These are phyloP conservation scores for Clarias platycephalus DNA, from an alignment of 2,797 vertebrate species.

Conservation along the genomic window DNA sequence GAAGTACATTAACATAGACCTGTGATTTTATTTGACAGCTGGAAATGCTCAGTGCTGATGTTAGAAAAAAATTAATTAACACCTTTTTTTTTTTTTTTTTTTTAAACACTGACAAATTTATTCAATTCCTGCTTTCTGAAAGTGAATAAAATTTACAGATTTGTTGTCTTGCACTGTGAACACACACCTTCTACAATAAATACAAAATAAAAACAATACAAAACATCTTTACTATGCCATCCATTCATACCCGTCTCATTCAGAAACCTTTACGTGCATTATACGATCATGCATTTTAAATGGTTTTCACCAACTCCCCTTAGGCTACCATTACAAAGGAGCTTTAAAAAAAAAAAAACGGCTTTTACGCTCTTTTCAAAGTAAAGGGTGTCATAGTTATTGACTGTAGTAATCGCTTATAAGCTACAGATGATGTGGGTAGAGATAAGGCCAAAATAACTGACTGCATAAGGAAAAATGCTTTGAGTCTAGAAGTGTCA, in stretches of 20 bases:
- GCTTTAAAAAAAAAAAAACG: neutral
- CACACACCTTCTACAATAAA: neutral
- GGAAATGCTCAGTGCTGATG: neutral
- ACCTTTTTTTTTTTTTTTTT: neutral
- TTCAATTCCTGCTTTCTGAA: neutral
- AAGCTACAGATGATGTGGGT: neutral
- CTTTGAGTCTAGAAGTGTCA: constrained; percentile 27
- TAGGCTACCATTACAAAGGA: neutral
- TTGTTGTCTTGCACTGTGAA: neutral
- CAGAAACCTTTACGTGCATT: neutral
- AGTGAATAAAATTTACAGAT: neutral
- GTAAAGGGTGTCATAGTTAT: constrained; percentile 8
- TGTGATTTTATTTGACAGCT: neutral
- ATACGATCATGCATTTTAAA: neutral
- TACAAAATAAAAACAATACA: neutral
- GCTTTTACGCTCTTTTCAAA: neutral
- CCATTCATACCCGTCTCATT: neutral
- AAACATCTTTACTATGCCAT: neutral
- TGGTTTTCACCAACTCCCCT: neutral
- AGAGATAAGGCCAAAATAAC: neutral
- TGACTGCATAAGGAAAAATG: constrained; percentile 1
- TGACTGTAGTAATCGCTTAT: constrained; percentile 8
- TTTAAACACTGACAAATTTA: neutral
- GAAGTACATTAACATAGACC: neutral
- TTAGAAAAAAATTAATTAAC: neutral